Base-by-base conservation (phyloP, 2,113 vertebrate species). In the Oostethus manadensis region DNA sequence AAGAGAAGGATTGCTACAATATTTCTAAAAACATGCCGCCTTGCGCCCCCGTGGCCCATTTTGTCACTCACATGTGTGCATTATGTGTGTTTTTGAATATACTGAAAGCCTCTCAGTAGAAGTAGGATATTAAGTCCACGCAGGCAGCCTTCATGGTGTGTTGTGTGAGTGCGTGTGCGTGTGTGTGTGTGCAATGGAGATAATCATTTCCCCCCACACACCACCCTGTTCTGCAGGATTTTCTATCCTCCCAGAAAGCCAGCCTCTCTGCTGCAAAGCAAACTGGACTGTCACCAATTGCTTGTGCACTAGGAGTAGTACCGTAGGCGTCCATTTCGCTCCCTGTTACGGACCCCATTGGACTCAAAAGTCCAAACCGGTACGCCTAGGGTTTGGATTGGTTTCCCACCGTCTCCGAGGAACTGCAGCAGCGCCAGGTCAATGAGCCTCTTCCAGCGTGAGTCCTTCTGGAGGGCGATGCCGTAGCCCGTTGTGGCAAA, bases 401-500 rank as follows among this genome's bases (percentile, higher is more conserved):
- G 22, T 21, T 14, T 18, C 82, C 45, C 86, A 99, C 97, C 96
- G 0, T 99, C 97, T 65, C 97, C 97, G 40, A 99, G 90, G 88
- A 98, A 97, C 87, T 98, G 97, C 66, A 99, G 90, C 56, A 98
- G 90, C 0, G 94, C 95, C 85, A 99, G 87, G 83, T 99, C 97
- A 4, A 99, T 97, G 60, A 89, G 88, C 3, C 96, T 77, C 60
- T 98, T 99, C 97, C 97, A 99, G 61, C 84, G 91, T 0, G 97
- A 98, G 81, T 93, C 92, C 83, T 98, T 98, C 88, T 97, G 94
- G 84, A 99, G 86, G 53, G 96, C 97, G 0, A 99, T 98, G 80
- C 97, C 97, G 0, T 98, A 98, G 67, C 97, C 97, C 0, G 97
- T 98, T 81, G 97, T 96, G 70, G 97, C 97, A 15, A 99, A 98